Evolutionary conservation across 2,888 invertebrate genomes (phyloP).

Genomic region (Hemaris fuciformis): DNA sequence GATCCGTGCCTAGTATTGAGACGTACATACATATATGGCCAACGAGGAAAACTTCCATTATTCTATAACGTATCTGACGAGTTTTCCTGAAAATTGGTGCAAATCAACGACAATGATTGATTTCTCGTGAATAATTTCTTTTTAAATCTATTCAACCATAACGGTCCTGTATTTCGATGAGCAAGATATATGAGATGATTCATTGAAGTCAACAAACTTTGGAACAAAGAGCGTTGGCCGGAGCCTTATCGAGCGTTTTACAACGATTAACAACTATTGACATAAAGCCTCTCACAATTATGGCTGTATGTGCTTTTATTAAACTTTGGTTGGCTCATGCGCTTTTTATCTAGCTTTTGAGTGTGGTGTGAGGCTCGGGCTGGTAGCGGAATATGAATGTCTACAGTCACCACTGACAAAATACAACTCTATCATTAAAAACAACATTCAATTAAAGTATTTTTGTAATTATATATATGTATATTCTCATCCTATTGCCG

Average conservation of each 20-base stretch:
- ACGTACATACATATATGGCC: no score
- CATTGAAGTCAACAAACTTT: conserved; percentile 50
- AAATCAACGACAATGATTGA: no score
- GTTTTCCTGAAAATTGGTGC: no score
- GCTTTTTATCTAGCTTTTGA: conserved; percentile 48
- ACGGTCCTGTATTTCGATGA: background rate
- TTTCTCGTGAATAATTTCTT: no score
- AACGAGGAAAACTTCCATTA: no score
- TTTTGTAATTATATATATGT: no score
- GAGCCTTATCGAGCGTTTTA: conserved; percentile 48
- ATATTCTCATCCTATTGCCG: no score
- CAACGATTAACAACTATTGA: conserved; percentile 41
- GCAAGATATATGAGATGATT: conserved; percentile 25
- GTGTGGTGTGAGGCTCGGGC: conserved; percentile 11
- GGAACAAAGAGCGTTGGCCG: conserved; percentile 45
- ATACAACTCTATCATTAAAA: no score
- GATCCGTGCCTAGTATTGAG: no score
- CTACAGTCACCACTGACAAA: no score
- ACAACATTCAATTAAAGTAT: no score
- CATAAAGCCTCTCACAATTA: conserved; percentile 36
- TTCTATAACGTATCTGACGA: no score
- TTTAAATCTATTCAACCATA: background rate
- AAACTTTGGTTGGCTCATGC: conserved; percentile 55
- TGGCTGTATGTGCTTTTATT: conserved; percentile 65
- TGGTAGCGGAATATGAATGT: background rate